Base-by-base conservation (phyloP, 2,888 invertebrate species). In the Ectobius pallidus region DNA sequence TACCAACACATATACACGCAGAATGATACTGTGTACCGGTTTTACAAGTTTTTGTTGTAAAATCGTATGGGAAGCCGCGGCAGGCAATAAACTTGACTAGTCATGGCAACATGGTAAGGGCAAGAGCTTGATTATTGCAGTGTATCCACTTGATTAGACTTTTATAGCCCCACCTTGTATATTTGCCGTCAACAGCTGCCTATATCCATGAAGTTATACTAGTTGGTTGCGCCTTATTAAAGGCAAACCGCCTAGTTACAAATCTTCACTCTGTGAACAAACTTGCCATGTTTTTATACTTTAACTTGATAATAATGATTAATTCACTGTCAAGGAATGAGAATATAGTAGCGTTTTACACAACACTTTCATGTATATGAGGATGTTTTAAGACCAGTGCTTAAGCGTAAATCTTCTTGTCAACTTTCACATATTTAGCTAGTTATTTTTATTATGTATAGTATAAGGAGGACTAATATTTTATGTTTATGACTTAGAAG, bases 61-160 rank as follows among this genome's bases (percentile, higher is more conserved):
- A 46, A 18, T 46, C 9, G 46, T 46, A 46, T 46, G 46, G 20
- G 18, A 9, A 18, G 52, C 52, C 52, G 22, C 52, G 25, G 22
- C 52, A 25, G 52, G 52, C 52, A 22, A 52, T 52, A 52, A 52
- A 52, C 18, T 52, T 22, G 52, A 20, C 22, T 22, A 22, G 52
- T 22, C 52, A 22, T 52, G 52, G 11, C 22, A 22, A 52, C 7
- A 3, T 14, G 3, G 22, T 14, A 22, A 6, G 20, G 18, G 14
- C 9, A 18, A n/a, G n/a, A n/a, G n/a, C n/a, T n/a, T n/a, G n/a
- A n/a, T n/a, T n/a, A n/a, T n/a, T n/a, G n/a, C n/a, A n/a, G n/a
- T n/a, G n/a, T n/a, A n/a, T n/a, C n/a, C n/a, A 25, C 52, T 22
- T 52, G 52, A 52, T 52, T 52, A 52, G 52, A 52, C 52, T 52